phyloP scores from a whole-genome alignment of 2,888 invertebrate genomes.

The Antheraea yamamai region DNA sequence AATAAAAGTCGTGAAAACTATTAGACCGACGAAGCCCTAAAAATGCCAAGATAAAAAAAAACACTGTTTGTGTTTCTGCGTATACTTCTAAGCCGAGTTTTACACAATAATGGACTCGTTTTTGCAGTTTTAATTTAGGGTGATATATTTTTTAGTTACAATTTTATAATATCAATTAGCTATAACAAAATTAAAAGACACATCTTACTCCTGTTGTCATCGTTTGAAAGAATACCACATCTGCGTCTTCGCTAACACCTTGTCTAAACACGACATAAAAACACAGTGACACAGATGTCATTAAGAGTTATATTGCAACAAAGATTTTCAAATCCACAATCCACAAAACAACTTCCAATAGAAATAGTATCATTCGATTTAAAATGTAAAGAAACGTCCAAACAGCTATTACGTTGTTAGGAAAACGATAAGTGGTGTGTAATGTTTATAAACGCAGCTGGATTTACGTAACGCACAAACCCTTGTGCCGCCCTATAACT shows the following conservation, averaged over 20 bases:
- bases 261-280: slow-evolving; percentile 65
- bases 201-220: slow-evolving; percentile 71
- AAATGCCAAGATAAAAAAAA: too few species aligned
- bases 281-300: slow-evolving; percentile 45
- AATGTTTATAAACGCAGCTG: slow-evolving; percentile 64
- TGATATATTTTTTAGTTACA: neutral
- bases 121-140: neutral
- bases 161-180: neutral
- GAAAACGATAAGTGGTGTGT: slow-evolving; percentile 5
- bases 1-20: too few species aligned
- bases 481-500: slow-evolving; percentile 73
- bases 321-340: slow-evolving; percentile 24
- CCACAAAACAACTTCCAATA: slow-evolving; percentile 14
- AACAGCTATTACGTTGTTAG: slow-evolving; percentile 3
- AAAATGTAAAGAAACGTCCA: slow-evolving; percentile 6
- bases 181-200: neutral
- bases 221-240: slow-evolving; percentile 71
- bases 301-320: slow-evolving; percentile 60
- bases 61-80: too few species aligned
- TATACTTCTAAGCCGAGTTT: too few species aligned
- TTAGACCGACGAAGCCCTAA: too few species aligned
- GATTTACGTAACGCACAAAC: slow-evolving; percentile 72
- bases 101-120: too few species aligned
- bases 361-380: slow-evolving; percentile 26
- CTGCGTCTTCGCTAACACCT: slow-evolving; percentile 59